phyloP scores from a whole-genome alignment of 2,797 vertebrate genomes.

The Sorex maritimensis region DNA sequence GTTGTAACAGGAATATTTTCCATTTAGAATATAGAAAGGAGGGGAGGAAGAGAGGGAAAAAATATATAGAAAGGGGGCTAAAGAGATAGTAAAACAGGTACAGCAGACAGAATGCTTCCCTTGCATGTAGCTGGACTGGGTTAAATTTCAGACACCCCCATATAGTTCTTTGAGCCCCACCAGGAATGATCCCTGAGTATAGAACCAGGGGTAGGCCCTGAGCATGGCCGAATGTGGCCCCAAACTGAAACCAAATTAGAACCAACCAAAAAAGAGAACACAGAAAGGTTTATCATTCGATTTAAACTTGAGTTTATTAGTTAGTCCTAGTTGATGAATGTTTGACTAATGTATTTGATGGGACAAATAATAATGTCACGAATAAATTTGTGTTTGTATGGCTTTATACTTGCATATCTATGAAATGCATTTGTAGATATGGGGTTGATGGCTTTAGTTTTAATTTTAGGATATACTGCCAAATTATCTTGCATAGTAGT shows the following conservation, averaged over 20 bases:
- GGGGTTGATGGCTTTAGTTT: slow-evolving; percentile 22
- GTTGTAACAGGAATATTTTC: slow-evolving; percentile 18
- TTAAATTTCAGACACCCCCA: too few species aligned
- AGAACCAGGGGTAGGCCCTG: too few species aligned
- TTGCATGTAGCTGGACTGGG: too few species aligned
- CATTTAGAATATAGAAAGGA: too few species aligned
- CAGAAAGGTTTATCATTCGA: not conserved
- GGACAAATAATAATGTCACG: not conserved
- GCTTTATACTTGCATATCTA: not conserved
- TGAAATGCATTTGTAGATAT: not conserved
- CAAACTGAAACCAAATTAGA: too few species aligned
- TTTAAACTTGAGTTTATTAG: slow-evolving; percentile 30
- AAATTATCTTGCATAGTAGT: not conserved
- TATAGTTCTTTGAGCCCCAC: too few species aligned
- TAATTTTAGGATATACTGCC: not conserved
- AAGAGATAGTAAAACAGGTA: too few species aligned
- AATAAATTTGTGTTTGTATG: not conserved
- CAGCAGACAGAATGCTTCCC: too few species aligned
- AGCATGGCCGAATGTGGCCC: too few species aligned
- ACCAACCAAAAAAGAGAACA: not conserved
- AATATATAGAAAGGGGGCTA: too few species aligned
- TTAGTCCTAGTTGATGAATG: not conserved
- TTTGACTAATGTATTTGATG: slow-evolving; percentile 2
- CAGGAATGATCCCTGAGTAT: too few species aligned
- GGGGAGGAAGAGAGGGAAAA: too few species aligned